A percentile compares a stretch with the other conserved stretches of the same genome.
Conservation (phyloP, 2,113 vertebrate species). For the Stigmatopora nigra region DNA sequence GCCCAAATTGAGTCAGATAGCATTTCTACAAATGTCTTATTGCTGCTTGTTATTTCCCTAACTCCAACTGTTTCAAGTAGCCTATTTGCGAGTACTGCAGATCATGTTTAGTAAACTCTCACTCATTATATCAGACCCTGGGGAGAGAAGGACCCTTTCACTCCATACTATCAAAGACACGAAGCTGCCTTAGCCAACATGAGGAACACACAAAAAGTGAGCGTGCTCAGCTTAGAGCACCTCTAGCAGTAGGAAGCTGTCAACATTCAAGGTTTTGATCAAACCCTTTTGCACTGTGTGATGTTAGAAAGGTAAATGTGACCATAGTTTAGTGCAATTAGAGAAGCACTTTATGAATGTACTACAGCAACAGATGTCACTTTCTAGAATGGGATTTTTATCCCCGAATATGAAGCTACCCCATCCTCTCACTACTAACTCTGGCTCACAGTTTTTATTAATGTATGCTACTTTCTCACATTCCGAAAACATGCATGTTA, state of each 20-base stretch:
- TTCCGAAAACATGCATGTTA: not conserved
- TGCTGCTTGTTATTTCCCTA: conserved; percentile 54
- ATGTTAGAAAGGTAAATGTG: conserved; percentile 59
- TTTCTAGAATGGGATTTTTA: conserved; percentile 7
- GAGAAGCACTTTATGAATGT: conserved; percentile 53
- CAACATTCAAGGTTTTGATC: conserved; percentile 66
- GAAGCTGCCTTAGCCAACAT: conserved; percentile 58
- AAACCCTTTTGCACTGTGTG: conserved; percentile 44
- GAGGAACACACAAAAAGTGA: conserved; percentile 58
- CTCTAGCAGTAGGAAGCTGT: conserved; percentile 54
- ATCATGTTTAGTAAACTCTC: conserved; percentile 65
- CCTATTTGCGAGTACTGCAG: conserved; percentile 51
- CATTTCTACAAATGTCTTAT: conserved; percentile 50
- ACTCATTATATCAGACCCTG: conserved; percentile 69
- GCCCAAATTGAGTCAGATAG: conserved; percentile 5
- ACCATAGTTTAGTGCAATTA: conserved; percentile 54
- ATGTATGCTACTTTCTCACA: not conserved
- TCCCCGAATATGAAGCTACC: not conserved
- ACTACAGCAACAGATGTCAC: conserved; percentile 43
- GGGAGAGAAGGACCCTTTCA: conserved; percentile 57
- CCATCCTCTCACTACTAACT: not conserved
- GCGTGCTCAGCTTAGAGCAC: conserved; percentile 57
- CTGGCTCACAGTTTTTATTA: not conserved
- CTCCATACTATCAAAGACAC: conserved; percentile 64
- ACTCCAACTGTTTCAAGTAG: conserved; percentile 50